phyloP scores from a whole-genome alignment of 2,113 vertebrate species.

The Anas platyrhynchos region DNA sequence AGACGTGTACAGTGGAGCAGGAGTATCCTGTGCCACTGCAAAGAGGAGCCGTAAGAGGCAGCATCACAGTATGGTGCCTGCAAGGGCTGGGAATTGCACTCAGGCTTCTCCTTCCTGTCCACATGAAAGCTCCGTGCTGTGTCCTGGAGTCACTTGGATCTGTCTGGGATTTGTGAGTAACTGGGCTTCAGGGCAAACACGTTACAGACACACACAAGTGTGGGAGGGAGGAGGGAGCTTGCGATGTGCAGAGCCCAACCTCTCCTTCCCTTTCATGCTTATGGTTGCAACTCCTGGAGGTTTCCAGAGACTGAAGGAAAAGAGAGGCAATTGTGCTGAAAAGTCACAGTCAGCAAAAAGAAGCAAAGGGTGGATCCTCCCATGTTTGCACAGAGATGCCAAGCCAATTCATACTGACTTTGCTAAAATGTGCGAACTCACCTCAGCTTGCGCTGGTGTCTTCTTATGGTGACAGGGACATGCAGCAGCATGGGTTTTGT shows the following conservation, averaged over 20 bases:
- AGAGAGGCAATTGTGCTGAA: neutral
- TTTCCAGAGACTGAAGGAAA: neutral
- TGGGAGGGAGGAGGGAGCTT: neutral
- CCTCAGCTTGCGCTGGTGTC: neutral
- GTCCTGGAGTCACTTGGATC: neutral
- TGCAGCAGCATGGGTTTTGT: fast-evolving
- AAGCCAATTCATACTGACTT: neutral
- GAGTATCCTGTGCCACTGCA: neutral
- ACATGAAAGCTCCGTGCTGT: neutral
- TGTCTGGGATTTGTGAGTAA: neutral
- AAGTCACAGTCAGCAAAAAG: neutral
- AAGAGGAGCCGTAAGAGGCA: neutral
- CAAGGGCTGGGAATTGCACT: neutral
- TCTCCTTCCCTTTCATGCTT: neutral
- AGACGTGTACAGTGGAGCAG: neutral
- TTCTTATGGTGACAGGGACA: neutral
- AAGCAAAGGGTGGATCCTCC: neutral
- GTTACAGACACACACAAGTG: neutral
- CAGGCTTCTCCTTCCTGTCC: neutral
- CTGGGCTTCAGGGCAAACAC: neutral
- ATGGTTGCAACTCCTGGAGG: neutral
- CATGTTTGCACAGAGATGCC: neutral
- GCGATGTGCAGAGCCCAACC: neutral
- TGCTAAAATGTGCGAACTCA: neutral
- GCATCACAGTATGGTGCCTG: neutral